Evolutionary conservation across 2,888 invertebrate species (phyloP).

Genomic region (Leucoma salicis): DNA sequence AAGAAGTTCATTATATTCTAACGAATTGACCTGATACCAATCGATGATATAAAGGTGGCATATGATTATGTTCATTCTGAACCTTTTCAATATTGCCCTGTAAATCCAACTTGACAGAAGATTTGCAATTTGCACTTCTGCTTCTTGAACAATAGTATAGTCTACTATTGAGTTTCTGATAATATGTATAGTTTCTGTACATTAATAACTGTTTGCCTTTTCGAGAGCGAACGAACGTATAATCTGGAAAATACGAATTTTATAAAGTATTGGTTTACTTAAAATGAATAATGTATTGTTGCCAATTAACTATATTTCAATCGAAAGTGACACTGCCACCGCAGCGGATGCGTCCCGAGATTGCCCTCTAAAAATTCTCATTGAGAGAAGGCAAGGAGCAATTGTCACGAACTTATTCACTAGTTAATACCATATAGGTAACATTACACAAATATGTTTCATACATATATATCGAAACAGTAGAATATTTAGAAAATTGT

Average conservation of each 20-base stretch:
- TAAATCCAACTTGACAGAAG: neutral
- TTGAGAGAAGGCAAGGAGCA: too few relatives aligned
- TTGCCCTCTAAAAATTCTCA: too few relatives aligned
- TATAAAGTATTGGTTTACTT: neutral
- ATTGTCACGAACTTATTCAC: too few relatives aligned
- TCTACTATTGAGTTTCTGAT: constrained; percentile 1
- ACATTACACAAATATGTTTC: too few relatives aligned
- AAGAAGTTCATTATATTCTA: too few relatives aligned
- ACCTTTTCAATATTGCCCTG: neutral
- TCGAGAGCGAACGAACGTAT: constrained; percentile 1
- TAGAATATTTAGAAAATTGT: too few relatives aligned
- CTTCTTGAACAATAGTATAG: constrained; percentile 2
- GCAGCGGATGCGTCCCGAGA: too few relatives aligned
- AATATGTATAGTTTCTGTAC: constrained; percentile 6
- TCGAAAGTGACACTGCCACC: too few relatives aligned
- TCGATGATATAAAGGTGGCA: neutral
- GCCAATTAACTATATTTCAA: too few relatives aligned
- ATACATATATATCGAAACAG: too few relatives aligned
- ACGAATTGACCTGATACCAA: neutral
- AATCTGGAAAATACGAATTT: neutral
- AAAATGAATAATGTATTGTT: too few relatives aligned
- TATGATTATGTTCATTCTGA: constrained; percentile 1
- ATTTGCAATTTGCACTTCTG: constrained; percentile 1
- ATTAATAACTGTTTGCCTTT: constrained; percentile 3
- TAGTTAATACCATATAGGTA: too few relatives aligned